Percentiles rank a stretch among this genome's conserved stretches.
Conservation (phyloP, 2,113 vertebrate genomes). For the Dicerorhinus sumatrensis region DNA sequence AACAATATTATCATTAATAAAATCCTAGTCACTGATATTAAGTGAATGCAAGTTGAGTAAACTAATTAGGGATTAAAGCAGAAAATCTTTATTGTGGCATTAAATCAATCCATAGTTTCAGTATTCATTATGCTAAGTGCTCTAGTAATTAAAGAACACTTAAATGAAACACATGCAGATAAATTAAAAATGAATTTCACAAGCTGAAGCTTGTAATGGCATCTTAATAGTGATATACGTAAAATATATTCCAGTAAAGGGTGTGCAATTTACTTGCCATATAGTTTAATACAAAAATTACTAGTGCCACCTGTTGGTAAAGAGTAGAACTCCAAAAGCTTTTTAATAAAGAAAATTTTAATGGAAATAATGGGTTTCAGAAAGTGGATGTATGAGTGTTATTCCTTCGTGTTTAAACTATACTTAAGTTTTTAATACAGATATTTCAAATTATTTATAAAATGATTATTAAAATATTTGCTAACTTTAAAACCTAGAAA, state of each 20-base stretch:
- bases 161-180: constrained; percentile 76
- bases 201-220: constrained; percentile 74
- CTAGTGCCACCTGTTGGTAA: constrained; percentile 84
- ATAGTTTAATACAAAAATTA: constrained; percentile 73
- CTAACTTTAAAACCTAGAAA: not conserved
- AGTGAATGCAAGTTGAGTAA: constrained; percentile 78
- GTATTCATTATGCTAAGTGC: constrained; percentile 76
- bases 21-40: constrained; percentile 70
- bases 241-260: constrained; percentile 56
- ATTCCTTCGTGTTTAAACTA: constrained; percentile 23
- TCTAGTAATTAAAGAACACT: constrained; percentile 80
- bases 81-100: constrained; percentile 80
- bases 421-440: constrained; percentile 2
- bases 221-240: constrained; percentile 60
- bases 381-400: not conserved
- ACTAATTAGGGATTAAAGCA: constrained; percentile 82
- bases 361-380: not conserved
- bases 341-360: not conserved
- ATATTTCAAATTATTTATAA: not conserved
- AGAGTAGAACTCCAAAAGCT: constrained; percentile 5
- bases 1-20: constrained; percentile 72
- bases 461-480: not conserved
- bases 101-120: constrained; percentile 84
- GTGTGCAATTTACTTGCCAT: not conserved
- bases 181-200: constrained; percentile 79